These are phyloP conservation scores for Bubalus kerabau DNA, from an alignment of 2,113 vertebrate species.

Conservation along the genomic window DNA sequence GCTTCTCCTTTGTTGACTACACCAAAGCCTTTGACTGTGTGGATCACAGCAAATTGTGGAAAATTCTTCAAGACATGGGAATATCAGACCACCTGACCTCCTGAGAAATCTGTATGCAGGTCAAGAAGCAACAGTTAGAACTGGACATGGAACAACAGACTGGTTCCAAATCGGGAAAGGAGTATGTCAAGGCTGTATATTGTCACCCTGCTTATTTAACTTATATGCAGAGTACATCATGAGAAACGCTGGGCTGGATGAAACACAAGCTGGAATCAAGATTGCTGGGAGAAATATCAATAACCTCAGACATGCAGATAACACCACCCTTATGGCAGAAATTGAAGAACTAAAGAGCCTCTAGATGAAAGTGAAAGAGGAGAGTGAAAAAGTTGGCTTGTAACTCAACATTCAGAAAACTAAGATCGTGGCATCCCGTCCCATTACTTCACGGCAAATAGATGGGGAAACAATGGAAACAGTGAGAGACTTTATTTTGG, in stretches of 20 bases:
- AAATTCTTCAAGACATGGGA: not conserved
- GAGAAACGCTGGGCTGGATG: not conserved
- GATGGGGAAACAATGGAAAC: not conserved
- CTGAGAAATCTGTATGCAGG: not conserved
- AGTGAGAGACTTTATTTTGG: not conserved
- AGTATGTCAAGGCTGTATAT: not conserved
- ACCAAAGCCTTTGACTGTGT: not conserved
- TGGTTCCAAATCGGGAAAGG: not conserved
- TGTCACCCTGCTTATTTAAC: not conserved
- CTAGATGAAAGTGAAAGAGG: not conserved
- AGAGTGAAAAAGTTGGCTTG: not conserved
- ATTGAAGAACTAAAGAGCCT: not conserved
- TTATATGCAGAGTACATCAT: not conserved
- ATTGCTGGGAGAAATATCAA: not conserved
- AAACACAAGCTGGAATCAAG: not conserved
- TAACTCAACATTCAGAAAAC: not conserved
- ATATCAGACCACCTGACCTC: not conserved
- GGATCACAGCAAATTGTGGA: not conserved
- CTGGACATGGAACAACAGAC: not conserved
- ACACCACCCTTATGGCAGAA: not conserved
- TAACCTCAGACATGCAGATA: not conserved
- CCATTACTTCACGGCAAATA: not conserved
- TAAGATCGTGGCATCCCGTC: not conserved
- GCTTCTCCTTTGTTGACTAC: not conserved
- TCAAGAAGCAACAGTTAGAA: not conserved